These are phyloP conservation scores for Ceramica pisi DNA, from an alignment of 2,888 invertebrate species.

Conservation along the genomic window DNA sequence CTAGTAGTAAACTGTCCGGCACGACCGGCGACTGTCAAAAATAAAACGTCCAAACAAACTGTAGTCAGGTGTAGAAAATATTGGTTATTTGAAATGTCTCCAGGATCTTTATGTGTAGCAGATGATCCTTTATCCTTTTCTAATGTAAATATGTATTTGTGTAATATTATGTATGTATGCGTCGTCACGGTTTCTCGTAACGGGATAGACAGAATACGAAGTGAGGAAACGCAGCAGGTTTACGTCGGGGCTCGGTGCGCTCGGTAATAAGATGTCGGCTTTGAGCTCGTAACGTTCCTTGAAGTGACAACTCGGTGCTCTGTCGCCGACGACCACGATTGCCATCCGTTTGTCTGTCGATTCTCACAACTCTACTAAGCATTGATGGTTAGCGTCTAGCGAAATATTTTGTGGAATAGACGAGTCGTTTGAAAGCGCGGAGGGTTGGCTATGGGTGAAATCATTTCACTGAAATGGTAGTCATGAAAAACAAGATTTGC, in stretches of 20 bases:
- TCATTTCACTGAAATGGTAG: no score
- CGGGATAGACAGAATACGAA: conserved; percentile 58
- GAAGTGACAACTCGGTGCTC: conserved; percentile 47
- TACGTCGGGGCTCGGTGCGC: conserved; percentile 22
- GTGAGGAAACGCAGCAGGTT: conserved; percentile 55
- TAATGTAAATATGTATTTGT: conserved; percentile 54
- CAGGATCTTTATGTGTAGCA: conserved; percentile 37
- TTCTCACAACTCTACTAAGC: conserved; percentile 49
- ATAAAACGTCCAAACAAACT: conserved; percentile 58
- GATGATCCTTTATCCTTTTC: conserved; percentile 50
- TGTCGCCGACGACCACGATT: conserved; percentile 41
- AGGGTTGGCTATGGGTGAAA: not conserved
- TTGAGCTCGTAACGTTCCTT: conserved; percentile 44
- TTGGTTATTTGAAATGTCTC: conserved; percentile 47
- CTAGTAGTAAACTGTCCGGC: conserved; percentile 52
- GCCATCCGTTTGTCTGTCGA: conserved; percentile 49
- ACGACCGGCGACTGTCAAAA: conserved; percentile 59
- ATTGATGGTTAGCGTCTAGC: conserved; percentile 27
- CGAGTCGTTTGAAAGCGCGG: not conserved
- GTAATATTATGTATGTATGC: conserved; percentile 59
- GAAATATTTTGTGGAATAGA: conserved; percentile 16
- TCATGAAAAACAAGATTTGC: no score
- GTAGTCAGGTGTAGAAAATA: conserved; percentile 55
- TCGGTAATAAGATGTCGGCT: conserved; percentile 56
- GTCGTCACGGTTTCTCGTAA: conserved; percentile 54